Conservation (phyloP, 1,140 invertebrate genomes). For the Callitettix versicolor region DNA sequence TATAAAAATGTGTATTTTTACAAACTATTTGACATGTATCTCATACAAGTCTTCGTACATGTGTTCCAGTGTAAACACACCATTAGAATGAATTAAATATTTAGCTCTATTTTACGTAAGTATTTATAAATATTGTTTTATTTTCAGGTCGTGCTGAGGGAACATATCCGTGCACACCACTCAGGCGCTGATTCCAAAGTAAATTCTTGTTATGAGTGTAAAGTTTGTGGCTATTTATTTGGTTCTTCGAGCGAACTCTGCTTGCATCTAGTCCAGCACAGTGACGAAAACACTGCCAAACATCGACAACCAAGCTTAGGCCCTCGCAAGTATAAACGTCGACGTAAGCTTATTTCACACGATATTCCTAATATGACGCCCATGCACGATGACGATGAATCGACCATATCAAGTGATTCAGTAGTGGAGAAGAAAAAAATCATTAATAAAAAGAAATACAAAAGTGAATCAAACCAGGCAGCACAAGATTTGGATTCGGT, state of each 20-base stretch:
- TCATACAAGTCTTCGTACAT: background rate
- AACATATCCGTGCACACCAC: conserved; percentile 72
- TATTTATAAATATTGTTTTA: background rate
- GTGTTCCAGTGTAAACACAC: too few species aligned
- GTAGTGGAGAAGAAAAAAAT: conserved; percentile 29
- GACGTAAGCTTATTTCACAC: conserved; percentile 57
- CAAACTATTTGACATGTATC: conserved; percentile 13
- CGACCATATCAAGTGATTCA: conserved; percentile 31
- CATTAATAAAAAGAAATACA: conserved; percentile 28
- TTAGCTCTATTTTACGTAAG: too few species aligned
- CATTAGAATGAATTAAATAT: too few species aligned
- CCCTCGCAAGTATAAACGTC: conserved; percentile 65
- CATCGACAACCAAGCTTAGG: conserved; percentile 55
- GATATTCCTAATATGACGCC: conserved; percentile 24
- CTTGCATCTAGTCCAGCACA: conserved; percentile 68
- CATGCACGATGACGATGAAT: conserved; percentile 26
- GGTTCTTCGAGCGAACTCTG: conserved; percentile 60
- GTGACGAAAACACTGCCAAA: conserved; percentile 68
- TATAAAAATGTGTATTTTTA: background rate
- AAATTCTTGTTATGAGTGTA: conserved; percentile 50
- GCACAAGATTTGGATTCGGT: conserved; percentile 28
- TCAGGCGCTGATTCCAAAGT: conserved; percentile 57
- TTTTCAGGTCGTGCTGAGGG: conserved; percentile 56
- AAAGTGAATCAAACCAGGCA: conserved; percentile 5
- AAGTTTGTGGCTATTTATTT: conserved; percentile 58